Evolutionary conservation across 2,888 invertebrate genomes (phyloP), one percentile per base, ranked within the genome.

Genomic region (Caenorhabditis sulstoni): DNA sequence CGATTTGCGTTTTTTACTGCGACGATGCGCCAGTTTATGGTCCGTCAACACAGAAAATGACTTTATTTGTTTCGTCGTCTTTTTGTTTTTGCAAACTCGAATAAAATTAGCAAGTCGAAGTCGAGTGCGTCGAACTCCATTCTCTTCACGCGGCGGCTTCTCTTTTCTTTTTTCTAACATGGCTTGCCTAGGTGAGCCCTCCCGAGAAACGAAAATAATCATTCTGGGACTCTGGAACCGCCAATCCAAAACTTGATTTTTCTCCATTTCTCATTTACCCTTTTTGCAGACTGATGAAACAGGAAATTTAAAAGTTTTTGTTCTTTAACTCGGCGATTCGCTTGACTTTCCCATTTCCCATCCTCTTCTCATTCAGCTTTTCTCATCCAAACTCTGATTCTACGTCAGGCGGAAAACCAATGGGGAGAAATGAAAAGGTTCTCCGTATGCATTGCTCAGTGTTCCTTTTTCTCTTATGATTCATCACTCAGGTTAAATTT

Each of bases 41-140:
- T 64, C 71, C 62, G 70, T 71, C 70, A 71, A 55, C 58, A 58
- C 50, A 67, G 70, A 64, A 71, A 64, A 71, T 71, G 71, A 71
- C 62, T 71, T 71, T 49, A 64, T 71, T 71, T 71, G 71, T 71
- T 55, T 71, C 64, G 64, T 57, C 64, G 23, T 57, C 39, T 49
- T 39, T 64, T 64, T 71, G 62, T 64, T 71, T 70, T 57, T 62
- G 64, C 71, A 64, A 71, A 71, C 57, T 71, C 62, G 71, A 71
- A 71, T 71, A 62, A 71, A 71, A 71, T 71, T 71, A 71, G 71
- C 71, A 53, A 71, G 62, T 71, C 64, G 62, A 70, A 53, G 61
- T 44, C 55, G 70, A 29, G 62, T 71, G 57, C 71, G 71, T 64
- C 57, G 71, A 71, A 71, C 71, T 71, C 49, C 70, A 71, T 71